phyloP scores from a whole-genome alignment of 92 coral and sea anemone genomes.

The Siderastrea radians region DNA sequence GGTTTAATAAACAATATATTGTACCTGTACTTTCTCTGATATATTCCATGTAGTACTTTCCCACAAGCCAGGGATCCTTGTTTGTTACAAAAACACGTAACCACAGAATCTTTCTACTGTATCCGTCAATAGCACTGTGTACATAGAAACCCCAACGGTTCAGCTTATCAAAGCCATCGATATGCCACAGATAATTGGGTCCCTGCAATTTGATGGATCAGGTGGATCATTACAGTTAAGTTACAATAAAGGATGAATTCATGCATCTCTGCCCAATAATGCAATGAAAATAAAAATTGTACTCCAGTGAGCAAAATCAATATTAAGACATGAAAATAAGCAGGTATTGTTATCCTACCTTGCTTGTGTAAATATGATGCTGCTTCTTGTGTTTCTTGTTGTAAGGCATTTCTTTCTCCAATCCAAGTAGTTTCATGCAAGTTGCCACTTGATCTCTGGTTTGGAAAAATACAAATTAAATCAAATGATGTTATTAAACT shows the following conservation, averaged over 20 bases:
- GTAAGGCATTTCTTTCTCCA: slow-evolving; percentile 32
- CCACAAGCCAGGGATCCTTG: slow-evolving; percentile 55
- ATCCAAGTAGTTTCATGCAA: slow-evolving; percentile 48
- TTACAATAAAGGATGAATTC: background rate
- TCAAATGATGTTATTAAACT: background rate
- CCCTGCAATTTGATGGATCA: slow-evolving; percentile 8
- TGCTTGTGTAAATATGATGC: slow-evolving; percentile 35
- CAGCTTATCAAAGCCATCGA: slow-evolving; percentile 45
- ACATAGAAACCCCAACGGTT: slow-evolving; percentile 32
- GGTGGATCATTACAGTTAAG: background rate
- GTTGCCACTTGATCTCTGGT: slow-evolving; percentile 44
- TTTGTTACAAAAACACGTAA: slow-evolving; percentile 39
- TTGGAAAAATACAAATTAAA: background rate
- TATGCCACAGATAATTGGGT: slow-evolving; percentile 39
- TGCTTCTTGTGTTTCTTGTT: slow-evolving; percentile 40
- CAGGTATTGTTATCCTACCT: slow-evolving; percentile 14
- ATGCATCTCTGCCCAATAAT: background rate
- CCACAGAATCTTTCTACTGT: slow-evolving; percentile 40
- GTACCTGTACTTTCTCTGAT: slow-evolving; percentile 10
- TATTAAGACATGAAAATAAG: background rate
- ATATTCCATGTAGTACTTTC: slow-evolving; percentile 37
- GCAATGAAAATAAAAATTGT: background rate
- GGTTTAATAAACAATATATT: background rate
- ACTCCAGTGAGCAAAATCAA: background rate
- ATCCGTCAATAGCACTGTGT: background rate